These are phyloP conservation scores for Thunnus albacares DNA, from an alignment of 2,797 vertebrate species.

Conservation along the genomic window DNA sequence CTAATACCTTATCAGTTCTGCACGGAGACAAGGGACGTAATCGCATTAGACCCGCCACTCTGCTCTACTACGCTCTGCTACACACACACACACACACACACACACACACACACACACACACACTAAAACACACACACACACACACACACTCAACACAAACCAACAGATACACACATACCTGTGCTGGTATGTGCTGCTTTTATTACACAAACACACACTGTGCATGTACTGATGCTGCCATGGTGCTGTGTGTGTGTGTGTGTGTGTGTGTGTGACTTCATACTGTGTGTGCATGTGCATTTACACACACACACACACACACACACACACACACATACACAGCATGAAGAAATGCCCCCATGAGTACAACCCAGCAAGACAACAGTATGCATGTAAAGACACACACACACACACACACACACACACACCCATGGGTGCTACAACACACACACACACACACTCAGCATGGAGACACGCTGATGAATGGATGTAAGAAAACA, in stretches of 20 bases:
- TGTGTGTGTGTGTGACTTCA: constrained; percentile 34
- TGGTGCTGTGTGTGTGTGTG: constrained; percentile 1
- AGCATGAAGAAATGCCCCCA: constrained; percentile 50
- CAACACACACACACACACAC: constrained; percentile 14
- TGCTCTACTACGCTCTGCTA: constrained; percentile 63
- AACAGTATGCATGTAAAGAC: constrained; percentile 38
- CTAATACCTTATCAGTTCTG: constrained; percentile 84
- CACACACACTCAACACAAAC: background rate
- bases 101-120: constrained; percentile 30
- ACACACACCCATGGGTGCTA: background rate
- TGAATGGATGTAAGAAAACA: constrained; percentile 47
- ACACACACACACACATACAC: constrained; percentile 29
- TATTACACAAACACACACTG: constrained; percentile 25
- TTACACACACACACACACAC: constrained; percentile 23
- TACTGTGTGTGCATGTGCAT: constrained; percentile 43
- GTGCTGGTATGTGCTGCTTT: constrained; percentile 57
- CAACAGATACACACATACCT: constrained; percentile 44
- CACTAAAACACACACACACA: constrained; percentile 24
- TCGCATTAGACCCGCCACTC: constrained; percentile 78
- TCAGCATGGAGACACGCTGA: constrained; percentile 35
- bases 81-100: constrained; percentile 56
- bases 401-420: constrained; percentile 36
- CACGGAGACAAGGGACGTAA: constrained; percentile 83
- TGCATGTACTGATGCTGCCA: constrained; percentile 19
- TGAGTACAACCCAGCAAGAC: constrained; percentile 47